These are phyloP conservation scores for Xanthia icteritia DNA, from an alignment of 2,888 invertebrate genomes.

Conservation along the genomic window DNA sequence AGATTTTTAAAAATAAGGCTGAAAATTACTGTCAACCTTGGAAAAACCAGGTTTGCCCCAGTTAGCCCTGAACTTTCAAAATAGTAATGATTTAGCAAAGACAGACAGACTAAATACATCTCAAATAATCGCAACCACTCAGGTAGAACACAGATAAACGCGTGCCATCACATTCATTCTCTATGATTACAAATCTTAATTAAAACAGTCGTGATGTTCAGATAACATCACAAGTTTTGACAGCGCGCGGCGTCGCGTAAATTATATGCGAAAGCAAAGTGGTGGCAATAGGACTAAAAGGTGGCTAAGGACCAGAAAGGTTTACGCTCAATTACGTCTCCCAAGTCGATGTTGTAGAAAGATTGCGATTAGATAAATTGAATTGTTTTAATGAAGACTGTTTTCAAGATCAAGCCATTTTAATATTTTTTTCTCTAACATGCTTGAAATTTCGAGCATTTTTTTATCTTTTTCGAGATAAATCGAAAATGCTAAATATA, in stretches of 20 bases:
- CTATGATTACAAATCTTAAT: constrained; percentile 54
- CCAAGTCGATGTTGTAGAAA: constrained; percentile 21
- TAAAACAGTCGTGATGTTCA: constrained; percentile 44
- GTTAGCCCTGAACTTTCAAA: neutral
- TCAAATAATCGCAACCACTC: constrained; percentile 29
- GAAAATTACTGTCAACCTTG: too few species aligned
- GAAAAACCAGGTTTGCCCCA: too few species aligned
- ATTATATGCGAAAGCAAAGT: constrained; percentile 46
- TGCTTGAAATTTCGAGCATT: too few species aligned
- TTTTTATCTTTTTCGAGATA: too few species aligned
- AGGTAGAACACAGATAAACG: constrained; percentile 54
- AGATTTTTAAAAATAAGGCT: too few species aligned
- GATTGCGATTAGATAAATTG: constrained; percentile 14
- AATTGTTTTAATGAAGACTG: neutral
- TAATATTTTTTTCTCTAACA: too few species aligned
- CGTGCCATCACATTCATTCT: constrained; percentile 46
- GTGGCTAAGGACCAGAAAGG: neutral
- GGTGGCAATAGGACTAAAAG: constrained; percentile 7
- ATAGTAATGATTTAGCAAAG: constrained; percentile 14
- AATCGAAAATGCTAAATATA: too few species aligned
- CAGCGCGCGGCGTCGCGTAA: neutral
- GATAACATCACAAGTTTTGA: constrained; percentile 45
- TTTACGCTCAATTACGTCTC: constrained; percentile 26
- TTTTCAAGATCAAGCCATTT: neutral
- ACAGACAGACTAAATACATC: constrained; percentile 4